Base-by-base conservation (phyloP, 2,888 invertebrate genomes). In the Zaprionus obscuricornis region DNA sequence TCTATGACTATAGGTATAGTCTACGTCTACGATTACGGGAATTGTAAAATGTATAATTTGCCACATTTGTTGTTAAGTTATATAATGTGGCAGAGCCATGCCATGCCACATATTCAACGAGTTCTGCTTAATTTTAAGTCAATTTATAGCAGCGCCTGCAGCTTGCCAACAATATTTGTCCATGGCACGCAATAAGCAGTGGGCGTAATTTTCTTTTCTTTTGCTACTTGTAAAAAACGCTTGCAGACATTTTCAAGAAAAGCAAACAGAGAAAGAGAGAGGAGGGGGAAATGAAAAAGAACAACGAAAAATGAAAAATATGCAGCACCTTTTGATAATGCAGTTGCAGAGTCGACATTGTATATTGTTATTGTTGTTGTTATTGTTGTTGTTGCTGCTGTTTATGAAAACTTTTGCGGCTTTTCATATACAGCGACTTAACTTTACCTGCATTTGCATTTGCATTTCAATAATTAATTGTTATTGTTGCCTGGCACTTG, bases 391-490 rank as follows among this genome's bases (percentile, higher is more conserved):
- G 33, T 24, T 31, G 22, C 22, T n/a, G 40, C 49, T 46, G 52
- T 50, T 65, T 69, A 70, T 69, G 70, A 65, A 65, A 69, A 60
- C 65, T 57, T 54, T 60, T 37, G 50, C 54, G 56, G 42, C 50
- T 54, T n/a, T 67, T 55, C 55, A 46, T 43, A 57, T 27, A 46
- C 36, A 6, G 45, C 17, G 52, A 49, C 51, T 67, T 46, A 24
- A 56, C 43, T 42, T 57, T 20, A 33, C 66, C 36, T 10, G 33
- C 34, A 8, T 24, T 34, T 57, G 49, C 77, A 74, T 74, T 77
- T 74, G 62, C 74, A 73, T 75, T 74, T 74, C 58, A 75, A 70
- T 74, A 74, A 74, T 74, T 74, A 70, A 75, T 77, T 75, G 74
- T 75, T 77, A 74, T 77, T 74, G 74, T 70, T 64, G 69, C 49